Base-by-base conservation (phyloP, 1,140 invertebrate genomes). In the Caenorhabditis brenneri region DNA sequence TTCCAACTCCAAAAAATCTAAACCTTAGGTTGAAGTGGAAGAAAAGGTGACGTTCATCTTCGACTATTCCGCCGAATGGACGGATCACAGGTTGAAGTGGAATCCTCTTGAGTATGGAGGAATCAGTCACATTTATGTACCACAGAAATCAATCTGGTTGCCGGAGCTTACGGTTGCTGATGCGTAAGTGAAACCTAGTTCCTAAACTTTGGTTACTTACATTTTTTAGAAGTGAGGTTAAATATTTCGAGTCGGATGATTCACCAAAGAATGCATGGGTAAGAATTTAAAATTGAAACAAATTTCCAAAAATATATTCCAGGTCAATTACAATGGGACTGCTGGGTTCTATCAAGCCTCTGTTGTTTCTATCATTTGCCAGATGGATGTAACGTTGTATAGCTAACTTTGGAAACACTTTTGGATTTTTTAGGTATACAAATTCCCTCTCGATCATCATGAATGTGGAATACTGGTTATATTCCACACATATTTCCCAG, bases 61-160 rank as follows among this genome's bases (percentile, higher is more conserved):
- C 10, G 58, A 65, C 22, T 65, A 65, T 16, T 27, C 24, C 7
- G 58, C 58, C 0, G 58, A 65, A 19, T 65, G 22, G 12, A 65
- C 31, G 1, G 58, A 65, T 16, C 22, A 65, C 7, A 15, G 58
- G 16, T 36, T 65, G 58, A 65, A 65, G 36, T 65, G 58, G 58
- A 65, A 65, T 36, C 58, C 58, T 33, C 19, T 65, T 19, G 58
- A 65, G 36, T 65, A 65, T 19, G 58, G 58, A 4, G 58, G 58
- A 16, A 65, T 65, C 6, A 65, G 58, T 36, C 58, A 65, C 7
- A 65, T 65, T 65, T 65, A 65, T 65, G 58, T 65, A 1, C 58
- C 58, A 65, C 58, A 65, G 16, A 65, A 16, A 65, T 16, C 31
- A 2, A 65, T 65, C 19, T 65, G 58, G 58, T 33, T 65, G 29